Conservation (phyloP, 2,113 vertebrate species). For the Thinocorus orbignyianus region DNA sequence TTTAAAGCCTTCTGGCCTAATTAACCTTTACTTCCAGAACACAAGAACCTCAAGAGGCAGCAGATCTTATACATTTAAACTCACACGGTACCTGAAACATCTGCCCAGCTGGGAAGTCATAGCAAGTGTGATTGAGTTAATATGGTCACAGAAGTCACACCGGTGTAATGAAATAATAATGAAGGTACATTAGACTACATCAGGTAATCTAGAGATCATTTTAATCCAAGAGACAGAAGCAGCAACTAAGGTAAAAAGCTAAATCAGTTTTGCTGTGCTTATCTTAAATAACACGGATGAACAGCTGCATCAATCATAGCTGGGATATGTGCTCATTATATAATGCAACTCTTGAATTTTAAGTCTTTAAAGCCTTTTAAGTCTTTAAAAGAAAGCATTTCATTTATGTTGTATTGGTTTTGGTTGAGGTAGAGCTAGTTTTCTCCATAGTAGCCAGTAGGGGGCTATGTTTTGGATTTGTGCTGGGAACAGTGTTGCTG, state of each 20-base stretch:
- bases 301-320: neutral
- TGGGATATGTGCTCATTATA: neutral
- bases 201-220: neutral
- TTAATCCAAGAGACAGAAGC: neutral
- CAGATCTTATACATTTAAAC: conserved; percentile 7
- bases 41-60: conserved; percentile 25
- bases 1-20: conserved; percentile 19
- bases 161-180: conserved; percentile 49
- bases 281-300: neutral
- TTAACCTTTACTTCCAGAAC: conserved; percentile 36
- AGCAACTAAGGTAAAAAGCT: neutral
- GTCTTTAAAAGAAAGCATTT: neutral
- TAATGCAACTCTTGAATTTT: neutral
- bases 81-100: neutral
- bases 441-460: neutral
- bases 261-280: neutral
- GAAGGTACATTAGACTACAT: neutral
- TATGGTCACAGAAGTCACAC: conserved; percentile 41
- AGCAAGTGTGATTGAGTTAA: conserved; percentile 62
- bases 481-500: neutral
- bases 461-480: neutral
- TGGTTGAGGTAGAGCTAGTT: neutral
- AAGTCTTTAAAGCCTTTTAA: neutral
- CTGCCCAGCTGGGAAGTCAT: conserved; percentile 40
- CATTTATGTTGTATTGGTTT: neutral